Evolutionary conservation across 2,888 invertebrate genomes (phyloP).

Genomic region (Lissonota sp.): DNA sequence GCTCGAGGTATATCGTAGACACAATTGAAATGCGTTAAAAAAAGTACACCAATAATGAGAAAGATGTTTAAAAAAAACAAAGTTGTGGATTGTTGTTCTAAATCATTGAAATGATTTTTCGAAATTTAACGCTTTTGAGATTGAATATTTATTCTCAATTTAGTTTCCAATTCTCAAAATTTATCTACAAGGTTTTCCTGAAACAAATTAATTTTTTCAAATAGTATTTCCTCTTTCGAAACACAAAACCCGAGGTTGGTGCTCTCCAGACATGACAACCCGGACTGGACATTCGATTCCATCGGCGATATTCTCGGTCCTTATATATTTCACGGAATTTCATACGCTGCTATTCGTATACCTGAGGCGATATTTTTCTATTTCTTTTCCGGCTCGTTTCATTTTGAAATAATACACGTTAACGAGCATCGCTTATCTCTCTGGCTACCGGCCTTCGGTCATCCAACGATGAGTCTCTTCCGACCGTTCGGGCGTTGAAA

Average conservation of each 20-base stretch:
- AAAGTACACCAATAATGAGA: too few relatives aligned
- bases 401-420: constrained; percentile 54
- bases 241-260: neutral
- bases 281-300: neutral
- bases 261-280: neutral
- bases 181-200: neutral
- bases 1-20: neutral
- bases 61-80: too few relatives aligned
- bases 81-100: too few relatives aligned
- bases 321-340: neutral
- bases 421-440: constrained; percentile 53
- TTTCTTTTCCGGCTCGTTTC: constrained; percentile 8
- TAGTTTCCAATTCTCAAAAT: neutral
- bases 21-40: neutral
- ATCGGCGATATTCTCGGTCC: neutral
- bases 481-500: constrained; percentile 52
- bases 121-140: neutral
- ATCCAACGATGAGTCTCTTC: neutral
- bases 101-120: neutral
- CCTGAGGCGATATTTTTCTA: constrained; percentile 9
- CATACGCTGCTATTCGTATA: neutral
- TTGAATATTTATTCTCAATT: neutral
- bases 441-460: neutral
- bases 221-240: neutral
- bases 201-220: neutral